A percentile compares a stretch with the other conserved stretches of the same genome.
Evolutionary conservation across 2,797 vertebrate species (phyloP).

Genomic region (Neopelma chrysocephalum): DNA sequence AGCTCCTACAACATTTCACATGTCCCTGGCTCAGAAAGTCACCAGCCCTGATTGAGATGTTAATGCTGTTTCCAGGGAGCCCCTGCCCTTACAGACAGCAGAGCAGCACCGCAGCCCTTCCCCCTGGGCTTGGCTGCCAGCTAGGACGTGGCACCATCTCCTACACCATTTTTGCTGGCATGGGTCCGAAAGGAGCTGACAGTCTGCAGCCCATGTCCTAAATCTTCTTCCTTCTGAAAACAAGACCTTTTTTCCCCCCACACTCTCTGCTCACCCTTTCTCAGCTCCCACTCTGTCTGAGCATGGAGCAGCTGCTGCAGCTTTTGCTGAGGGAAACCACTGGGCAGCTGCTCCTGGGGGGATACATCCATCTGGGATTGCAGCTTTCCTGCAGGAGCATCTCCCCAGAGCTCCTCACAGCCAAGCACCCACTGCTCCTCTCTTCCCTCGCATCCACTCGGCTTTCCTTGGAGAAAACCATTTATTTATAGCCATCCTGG

Average conservation of each 20-base stretch:
- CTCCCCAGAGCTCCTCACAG: not conserved
- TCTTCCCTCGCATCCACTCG: not conserved
- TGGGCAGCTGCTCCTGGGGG: accelerated
- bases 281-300: not conserved
- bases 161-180: not conserved
- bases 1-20: not conserved
- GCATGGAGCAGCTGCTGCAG: not conserved
- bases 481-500: conserved; percentile 55
- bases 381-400: not conserved
- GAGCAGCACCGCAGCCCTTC: not conserved
- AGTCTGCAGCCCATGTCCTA: not conserved
- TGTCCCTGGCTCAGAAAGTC: not conserved
- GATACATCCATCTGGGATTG: not conserved
- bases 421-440: not conserved
- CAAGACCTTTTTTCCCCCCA: not conserved
- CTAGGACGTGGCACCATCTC: not conserved
- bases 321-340: not conserved
- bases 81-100: not conserved
- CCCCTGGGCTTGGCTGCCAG: not conserved
- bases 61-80: conserved; percentile 45
- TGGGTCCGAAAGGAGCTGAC: accelerated
- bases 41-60: conserved; percentile 23
- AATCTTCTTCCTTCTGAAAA: not conserved
- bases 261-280: not conserved
- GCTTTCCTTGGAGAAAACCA: conserved; percentile 17